Evolutionary conservation across 2,888 invertebrate genomes (phyloP), one percentile per base, ranked within the genome.

Genomic region (Leucoptera coffeella): DNA sequence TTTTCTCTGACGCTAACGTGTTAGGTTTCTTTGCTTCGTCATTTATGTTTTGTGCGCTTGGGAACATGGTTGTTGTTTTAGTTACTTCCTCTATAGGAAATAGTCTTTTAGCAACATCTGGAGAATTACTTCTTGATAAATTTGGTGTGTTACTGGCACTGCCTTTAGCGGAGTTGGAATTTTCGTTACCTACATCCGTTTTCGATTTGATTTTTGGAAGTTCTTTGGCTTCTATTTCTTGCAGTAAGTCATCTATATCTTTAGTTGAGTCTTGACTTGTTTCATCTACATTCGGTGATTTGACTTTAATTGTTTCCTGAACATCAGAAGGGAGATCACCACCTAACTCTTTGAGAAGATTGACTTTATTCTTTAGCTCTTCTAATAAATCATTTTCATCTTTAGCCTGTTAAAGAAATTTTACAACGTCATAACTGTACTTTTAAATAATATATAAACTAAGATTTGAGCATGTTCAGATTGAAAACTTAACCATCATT

Each of bases 401-500:
- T 7, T 53, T 53, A n/a, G n/a, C 12, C 4, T 30, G 47, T 3
- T 39, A 17, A 9, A 17, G 17, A 6, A 7, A 7, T 17, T 7
- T 17, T 9, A 7, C 6, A 17, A 17, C 6, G 9, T 7, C 9
- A 17, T 7, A 17, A 17, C 9, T 17, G 17, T 17, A 6, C 6
- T 17, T 17, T 17, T 17, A 17, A 17, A 17, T 17, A 17, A 6
- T 15, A 7, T 25, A 19, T 8, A n/a, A 19, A 19, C 19, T 19
- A n/a, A 19, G 9, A 4, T 15, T 25, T n/a, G 7, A 23, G 22
- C 26, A 19, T 29, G 38, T 46, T 67, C 58, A 75, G 64, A 57
- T 75, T 73, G 57, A 64, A 64, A 59, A 65, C 69, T 65, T 57
- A 47, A 56, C 51, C 65, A 59, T 69, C 62, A 59, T 35, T 45